Evolutionary conservation across 37 sponge, comb jelly and placozoan species (phyloP), one percentile per base, ranked within the genome.

Genomic region (Oscarella lobularis): DNA sequence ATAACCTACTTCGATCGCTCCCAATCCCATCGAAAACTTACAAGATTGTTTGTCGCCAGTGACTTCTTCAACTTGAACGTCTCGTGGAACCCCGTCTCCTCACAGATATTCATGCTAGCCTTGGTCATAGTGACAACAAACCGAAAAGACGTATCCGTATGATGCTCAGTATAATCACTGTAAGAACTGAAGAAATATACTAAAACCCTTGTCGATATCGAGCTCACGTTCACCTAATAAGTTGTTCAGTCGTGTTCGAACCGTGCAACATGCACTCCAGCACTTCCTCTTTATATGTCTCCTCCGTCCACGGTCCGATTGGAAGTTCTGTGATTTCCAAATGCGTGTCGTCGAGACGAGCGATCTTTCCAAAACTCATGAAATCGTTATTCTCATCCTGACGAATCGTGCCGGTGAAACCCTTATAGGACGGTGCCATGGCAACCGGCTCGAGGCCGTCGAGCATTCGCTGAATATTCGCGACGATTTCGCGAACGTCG

Each of bases 291-390:
- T 92, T 96, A 83, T 96, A 96, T 39, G 68, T 41, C 84, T 96
- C 93, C 85, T 95, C 92, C 30, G 94, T 96, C 98, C 98, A 96
- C 9, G 72, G 40, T 9, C 86, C 41, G 33, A 96, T 67, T 30
- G 98, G 98, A 6, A 96, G 87, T 75, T 96, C 98, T 0, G 90
- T 84, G 78, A 96, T 90, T 84, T 96, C 94, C 80, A 96, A 40
- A 39, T 76, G 72, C 38, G 83, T 87, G 76, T 80, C 41, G 41
- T 81, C 77, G 37, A 90, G 85, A 4, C 87, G 72, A 0, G 82
- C 75, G 2, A 93, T 67, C 35, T 38, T 79, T 33, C 98, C 98
- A 60, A 83, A 88, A 40, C 79, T 74, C 36, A 74, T 30, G 74
- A 86, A 96, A 75, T 81, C 83, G 66, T 86, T 75, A 0, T 87